Evolutionary conservation across 2,888 invertebrate species (phyloP), one percentile per base, ranked within the genome.

Genomic region (Eumacrocentrus americanus): DNA sequence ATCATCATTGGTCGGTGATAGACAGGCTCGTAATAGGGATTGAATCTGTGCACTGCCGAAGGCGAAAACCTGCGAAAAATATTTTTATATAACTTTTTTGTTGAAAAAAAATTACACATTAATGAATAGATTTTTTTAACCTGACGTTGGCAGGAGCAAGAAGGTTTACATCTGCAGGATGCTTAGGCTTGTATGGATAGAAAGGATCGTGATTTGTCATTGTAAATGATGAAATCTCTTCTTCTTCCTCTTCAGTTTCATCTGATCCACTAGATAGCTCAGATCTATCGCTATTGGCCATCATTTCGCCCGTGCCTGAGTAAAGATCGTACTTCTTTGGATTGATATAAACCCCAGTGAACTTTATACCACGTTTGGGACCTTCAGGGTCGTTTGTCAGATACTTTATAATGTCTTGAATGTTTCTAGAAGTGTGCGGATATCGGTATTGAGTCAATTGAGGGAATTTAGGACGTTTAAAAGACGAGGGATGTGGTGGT

Each of bases 161-260:
- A 38, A 91, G 81, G 80, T 91, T 91, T 0, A 91, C 86, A 58
- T 91, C 91, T 34, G 89, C 86, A 0, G 91, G 90, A 65, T 86
- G 88, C 60, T 87, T 86, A 0, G 91, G 91, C 73, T 90, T 91
- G 70, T 85, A 91, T 1, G 84, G 85, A 72, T 86, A 87, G 64
- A 91, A 84, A 14, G 90, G 90, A 74, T 91, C 91, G 57, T 79
- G 74, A 47, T 81, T 76, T 58, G 70, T 60, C 7, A 74, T 63
- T 0, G 77, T 65, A 59, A 73, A 72, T 2, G 77, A 72, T 5
- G 73, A 62, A 29, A 63, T 69, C 9, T 81, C 58, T 2, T 56
- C 63, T 2, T 62, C 63, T 61, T 73, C 76, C 1, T 63, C 65
- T 2, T 56, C 54, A 14, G 12, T 23, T 18, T 60, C 42, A 5